Evolutionary conservation across 92 coral and sea anemone genomes (phyloP), one percentile per base, ranked within the genome.

Genomic region (Zoanthus gigantus): DNA sequence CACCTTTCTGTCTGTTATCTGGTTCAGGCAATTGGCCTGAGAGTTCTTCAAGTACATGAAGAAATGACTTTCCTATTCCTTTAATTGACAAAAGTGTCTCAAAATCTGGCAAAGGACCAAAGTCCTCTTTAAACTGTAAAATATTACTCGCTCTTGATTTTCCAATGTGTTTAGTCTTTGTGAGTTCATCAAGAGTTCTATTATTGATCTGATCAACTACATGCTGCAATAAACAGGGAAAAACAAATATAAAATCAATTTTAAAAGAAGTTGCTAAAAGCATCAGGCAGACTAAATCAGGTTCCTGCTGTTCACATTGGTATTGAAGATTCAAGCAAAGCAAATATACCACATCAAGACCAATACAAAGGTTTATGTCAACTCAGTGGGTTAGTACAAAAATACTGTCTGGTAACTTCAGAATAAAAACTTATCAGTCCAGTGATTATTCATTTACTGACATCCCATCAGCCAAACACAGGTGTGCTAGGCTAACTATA

Each of bases 51-150:
- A 97, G 92, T 82, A 88, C 94, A 32, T 71, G 75, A 63, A 95
- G 94, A 89, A 97, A 97, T 66, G 95, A 96, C 58, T 46, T 82
- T 23, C 99, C 99, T 92, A 94, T 94, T 53, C 99, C 99, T 82
- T 92, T 95, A 16, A 97, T 73, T 14, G 82, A 87, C 7, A 87
- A 79, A 76, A 97, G 95, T 17, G 94, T 90, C 12, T 84, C 90
- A 11, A 97, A 87, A 15, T 86, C 88, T 16, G 79, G 90, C 28
- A 97, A 77, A 9, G 92, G 91, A 23, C 99, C 98, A 83, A 93
- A 74, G 53, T 87, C 90, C 45, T 86, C 90, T 74, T 96, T 87
- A 71, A 94, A 90, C 46, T 94, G 90, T 11, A 97, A 54, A 32
- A 97, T 82, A 3, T 93, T 88, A 29, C 87, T 91, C 82, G 97